Evolutionary conservation across 2,888 invertebrate genomes (phyloP).

Genomic region (Diaprepes abbreviatus): DNA sequence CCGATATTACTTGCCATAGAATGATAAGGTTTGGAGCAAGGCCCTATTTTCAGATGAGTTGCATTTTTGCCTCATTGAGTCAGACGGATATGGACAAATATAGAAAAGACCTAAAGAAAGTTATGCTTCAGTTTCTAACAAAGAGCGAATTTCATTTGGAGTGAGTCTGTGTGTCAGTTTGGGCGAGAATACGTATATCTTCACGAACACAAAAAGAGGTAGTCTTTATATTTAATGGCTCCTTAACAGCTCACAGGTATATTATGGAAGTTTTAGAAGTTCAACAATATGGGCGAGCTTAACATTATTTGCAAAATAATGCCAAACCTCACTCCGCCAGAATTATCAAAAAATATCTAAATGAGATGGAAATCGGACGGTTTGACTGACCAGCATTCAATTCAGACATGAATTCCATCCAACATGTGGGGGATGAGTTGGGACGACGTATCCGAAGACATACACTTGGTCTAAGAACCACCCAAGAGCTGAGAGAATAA

Average conservation of each 20-base stretch:
- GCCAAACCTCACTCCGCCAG: slow-evolving; percentile 46
- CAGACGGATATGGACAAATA: background rate
- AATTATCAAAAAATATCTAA: slow-evolving; percentile 49
- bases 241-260: no score
- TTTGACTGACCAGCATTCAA: slow-evolving; percentile 53
- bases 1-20: slow-evolving; percentile 6
- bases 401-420: slow-evolving; percentile 53
- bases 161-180: no score
- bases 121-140: background rate
- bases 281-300: slow-evolving; percentile 50
- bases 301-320: slow-evolving; percentile 46
- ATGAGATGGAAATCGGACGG: slow-evolving; percentile 50
- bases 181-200: no score
- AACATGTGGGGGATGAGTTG: slow-evolving; percentile 52
- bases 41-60: slow-evolving; percentile 10
- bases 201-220: no score
- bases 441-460: slow-evolving; percentile 50
- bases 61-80: slow-evolving; percentile 3
- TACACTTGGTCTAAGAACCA: no score
- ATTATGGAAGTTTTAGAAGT: no score
- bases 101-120: background rate
- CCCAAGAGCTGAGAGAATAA: slow-evolving; percentile 49
- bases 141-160: no score
- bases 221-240: no score
- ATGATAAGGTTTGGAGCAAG: background rate